Evolutionary conservation across 1,140 invertebrate species (phyloP).

Genomic region (Neodiprion fabricii): DNA sequence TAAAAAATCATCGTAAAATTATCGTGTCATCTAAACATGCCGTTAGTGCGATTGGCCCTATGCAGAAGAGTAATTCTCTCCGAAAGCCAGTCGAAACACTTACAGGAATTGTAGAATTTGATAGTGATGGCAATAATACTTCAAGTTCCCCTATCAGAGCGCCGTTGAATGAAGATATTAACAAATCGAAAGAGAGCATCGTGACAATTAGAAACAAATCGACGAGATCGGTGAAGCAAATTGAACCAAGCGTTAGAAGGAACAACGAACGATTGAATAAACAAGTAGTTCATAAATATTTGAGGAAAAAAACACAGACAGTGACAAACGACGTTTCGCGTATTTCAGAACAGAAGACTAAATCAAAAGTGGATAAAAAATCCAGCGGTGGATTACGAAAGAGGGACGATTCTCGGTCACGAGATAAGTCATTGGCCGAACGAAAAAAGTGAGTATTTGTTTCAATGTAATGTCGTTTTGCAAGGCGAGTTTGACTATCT

Average conservation of each 20-base stretch:
- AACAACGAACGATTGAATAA: not conserved
- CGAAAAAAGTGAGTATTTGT: too few species aligned
- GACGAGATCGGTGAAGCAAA: not conserved
- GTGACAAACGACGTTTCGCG: not conserved
- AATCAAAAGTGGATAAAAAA: not conserved
- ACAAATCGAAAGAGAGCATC: not conserved
- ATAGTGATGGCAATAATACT: not conserved
- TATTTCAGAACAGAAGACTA: not conserved
- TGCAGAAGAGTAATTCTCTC: conserved; percentile 27
- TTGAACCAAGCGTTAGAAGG: not conserved
- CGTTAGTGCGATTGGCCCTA: conserved; percentile 24
- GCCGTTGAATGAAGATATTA: not conserved
- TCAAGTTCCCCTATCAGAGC: not conserved
- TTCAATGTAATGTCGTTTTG: too few species aligned
- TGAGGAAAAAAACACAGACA: not conserved
- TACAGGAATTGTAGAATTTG: not conserved
- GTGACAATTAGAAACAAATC: not conserved
- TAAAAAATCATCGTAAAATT: conserved; percentile 44
- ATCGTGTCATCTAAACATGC: conserved; percentile 18
- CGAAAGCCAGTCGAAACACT: conserved; percentile 14
- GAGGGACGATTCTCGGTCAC: too few species aligned
- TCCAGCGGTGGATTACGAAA: not conserved
- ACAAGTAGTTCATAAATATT: not conserved
- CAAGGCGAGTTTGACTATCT: not conserved
- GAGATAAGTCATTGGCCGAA: too few species aligned